Conservation (phyloP, 2,888 invertebrate genomes). For the Invenusta paracnida region DNA sequence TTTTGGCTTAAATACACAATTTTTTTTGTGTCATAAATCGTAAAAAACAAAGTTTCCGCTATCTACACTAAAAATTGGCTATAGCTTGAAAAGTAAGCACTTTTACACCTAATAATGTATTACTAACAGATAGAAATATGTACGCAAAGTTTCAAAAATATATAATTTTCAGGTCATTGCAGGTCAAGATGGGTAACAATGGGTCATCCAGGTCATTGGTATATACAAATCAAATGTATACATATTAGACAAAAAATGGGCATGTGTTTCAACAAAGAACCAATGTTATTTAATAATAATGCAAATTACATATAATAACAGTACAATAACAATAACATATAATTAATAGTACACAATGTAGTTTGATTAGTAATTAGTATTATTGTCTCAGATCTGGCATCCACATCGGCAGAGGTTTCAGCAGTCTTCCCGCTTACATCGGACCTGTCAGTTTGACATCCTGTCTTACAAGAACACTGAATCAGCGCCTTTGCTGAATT, state of each 20-base stretch:
- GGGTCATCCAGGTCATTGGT: constrained; percentile 17
- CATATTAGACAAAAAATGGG: constrained; percentile 14
- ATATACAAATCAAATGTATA: constrained; percentile 10
- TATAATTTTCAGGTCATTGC: constrained; percentile 3
- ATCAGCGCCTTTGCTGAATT: constrained; percentile 18
- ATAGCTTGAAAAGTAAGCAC: constrained; percentile 1
- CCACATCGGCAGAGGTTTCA: constrained; percentile 18
- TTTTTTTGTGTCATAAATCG: not conserved
- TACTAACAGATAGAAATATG: not conserved
- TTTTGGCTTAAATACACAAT: not conserved
- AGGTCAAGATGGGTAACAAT: constrained; percentile 9
- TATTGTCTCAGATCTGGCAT: constrained; percentile 6
- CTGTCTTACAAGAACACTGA: constrained; percentile 5
- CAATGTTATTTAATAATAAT: not conserved
- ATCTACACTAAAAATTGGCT: constrained; percentile 15
- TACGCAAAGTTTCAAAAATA: not conserved
- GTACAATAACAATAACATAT: not conserved
- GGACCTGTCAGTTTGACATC: constrained; percentile 25
- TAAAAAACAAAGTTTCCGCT: not conserved
- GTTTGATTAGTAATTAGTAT: not conserved
- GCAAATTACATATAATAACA: not conserved
- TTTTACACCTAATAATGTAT: not conserved
- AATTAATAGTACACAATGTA: constrained; percentile 19
- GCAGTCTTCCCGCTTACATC: constrained; percentile 23
- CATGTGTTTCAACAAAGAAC: not conserved